Percentiles rank a stretch among this genome's conserved stretches.
phyloP scores from a whole-genome alignment of 35 echinoderm and acorn worm genomes.

The Hemicentrotus pulcherrimus region DNA sequence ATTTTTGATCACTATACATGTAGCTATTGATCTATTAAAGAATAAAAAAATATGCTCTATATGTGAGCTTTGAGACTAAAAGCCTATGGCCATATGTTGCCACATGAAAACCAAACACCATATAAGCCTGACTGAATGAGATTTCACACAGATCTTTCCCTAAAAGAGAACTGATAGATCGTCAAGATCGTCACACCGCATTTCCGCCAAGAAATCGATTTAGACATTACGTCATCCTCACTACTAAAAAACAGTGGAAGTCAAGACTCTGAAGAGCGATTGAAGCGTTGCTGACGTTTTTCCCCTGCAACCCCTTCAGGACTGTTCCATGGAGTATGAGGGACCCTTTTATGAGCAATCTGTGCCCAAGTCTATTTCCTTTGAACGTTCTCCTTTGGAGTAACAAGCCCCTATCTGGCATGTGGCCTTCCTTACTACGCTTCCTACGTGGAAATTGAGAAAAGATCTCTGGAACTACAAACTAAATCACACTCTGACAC shows the following conservation, averaged over 20 bases:
- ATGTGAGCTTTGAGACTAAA: no score
- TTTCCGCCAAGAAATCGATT: neutral
- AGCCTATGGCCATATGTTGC: no score
- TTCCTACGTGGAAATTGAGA: conserved; percentile 37
- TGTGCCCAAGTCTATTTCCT: conserved; percentile 31
- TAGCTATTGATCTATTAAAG: neutral
- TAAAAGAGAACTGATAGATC: neutral
- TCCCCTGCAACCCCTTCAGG: neutral
- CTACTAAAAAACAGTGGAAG: neutral
- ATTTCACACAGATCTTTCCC: neutral
- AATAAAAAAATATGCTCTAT: no score
- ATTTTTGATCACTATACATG: neutral
- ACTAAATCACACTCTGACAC: neutral
- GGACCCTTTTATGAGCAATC: neutral
- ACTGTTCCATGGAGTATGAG: neutral
- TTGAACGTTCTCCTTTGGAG: neutral
- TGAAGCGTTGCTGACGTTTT: neutral
- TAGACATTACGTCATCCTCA: neutral
- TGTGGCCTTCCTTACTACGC: neutral
- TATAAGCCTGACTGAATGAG: neutral
- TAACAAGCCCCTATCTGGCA: neutral
- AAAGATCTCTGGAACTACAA: neutral
- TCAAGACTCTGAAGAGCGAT: neutral
- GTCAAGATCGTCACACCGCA: neutral
- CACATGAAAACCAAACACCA: neutral